phyloP scores from a whole-genome alignment of 2,888 invertebrate genomes.

The Bellardia bayeri region DNA sequence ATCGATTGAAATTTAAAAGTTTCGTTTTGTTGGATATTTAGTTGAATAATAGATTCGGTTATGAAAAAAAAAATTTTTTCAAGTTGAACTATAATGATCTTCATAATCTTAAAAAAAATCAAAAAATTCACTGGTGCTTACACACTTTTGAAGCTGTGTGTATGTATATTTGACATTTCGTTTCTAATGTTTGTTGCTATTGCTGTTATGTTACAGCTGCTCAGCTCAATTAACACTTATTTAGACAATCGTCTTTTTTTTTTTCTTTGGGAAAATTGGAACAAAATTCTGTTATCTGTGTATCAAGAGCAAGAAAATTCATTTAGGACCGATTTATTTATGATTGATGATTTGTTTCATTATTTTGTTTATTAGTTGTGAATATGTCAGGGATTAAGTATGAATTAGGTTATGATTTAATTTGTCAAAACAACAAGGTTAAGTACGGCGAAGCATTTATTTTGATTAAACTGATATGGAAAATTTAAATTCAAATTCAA shows the following conservation, averaged over 20 bases:
- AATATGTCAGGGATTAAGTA: neutral
- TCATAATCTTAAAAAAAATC: no score
- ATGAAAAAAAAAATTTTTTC: no score
- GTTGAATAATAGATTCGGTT: no score
- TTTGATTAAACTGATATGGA: no score
- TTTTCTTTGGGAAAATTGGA: neutral
- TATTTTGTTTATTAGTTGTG: neutral
- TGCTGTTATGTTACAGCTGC: conserved; percentile 40
- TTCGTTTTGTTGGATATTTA: no score
- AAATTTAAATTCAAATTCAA: no score
- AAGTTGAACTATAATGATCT: no score
- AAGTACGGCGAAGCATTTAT: neutral
- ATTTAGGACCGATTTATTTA: neutral
- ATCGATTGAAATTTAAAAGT: no score
- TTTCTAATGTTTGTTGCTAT: neutral
- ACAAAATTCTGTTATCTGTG: neutral
- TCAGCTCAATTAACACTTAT: conserved; percentile 31
- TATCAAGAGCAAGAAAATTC: neutral
- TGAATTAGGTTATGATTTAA: neutral
- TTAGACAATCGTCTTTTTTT: neutral
- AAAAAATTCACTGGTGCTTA: no score
- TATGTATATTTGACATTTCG: conserved; percentile 24
- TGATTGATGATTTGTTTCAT: conserved; percentile 23
- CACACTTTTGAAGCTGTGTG: no score
- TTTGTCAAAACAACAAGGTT: conserved; percentile 1